Base-by-base conservation (phyloP, 2,888 invertebrate genomes). In the Agriopis marginaria region DNA sequence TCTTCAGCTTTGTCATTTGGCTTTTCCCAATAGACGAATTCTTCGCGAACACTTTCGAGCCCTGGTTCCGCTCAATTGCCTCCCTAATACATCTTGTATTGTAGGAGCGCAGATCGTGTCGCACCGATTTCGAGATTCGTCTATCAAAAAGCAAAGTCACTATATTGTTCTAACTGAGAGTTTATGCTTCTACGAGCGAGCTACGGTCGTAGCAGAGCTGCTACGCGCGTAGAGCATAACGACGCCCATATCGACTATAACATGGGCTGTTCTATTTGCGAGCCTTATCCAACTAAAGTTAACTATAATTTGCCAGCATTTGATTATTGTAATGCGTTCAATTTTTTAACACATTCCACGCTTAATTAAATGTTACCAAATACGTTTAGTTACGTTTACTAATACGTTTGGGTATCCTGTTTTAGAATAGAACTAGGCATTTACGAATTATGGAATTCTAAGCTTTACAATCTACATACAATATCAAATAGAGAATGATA, bases 161-260 rank as follows among this genome's bases (percentile, higher is more conserved):
- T 49, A 59, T 49, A 59, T 47, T 47, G 78, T 73, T 73, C 80
- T 50, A 56, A 32, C 23, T 45, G 45, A 53, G 40, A 66, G 61
- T 61, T 82, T 78, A 78, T 78, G 79, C 76, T 82, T 82, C 83
- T 83, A 84, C 84, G 79, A 76, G 71, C 75, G 75, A 72, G 73
- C 76, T 76, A 76, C 73, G 70, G 58, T 66, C 68, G 69, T 63
- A 73, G 76, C 72, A 63, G 67, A 61, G 51, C 61, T 59, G 75
- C 72, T 75, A 75, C 74, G 75, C 70, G 68, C 67, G 66, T 67
- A 67, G 63, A 68, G 64, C 63, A 61, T 72, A 73, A 73, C 69
- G 69, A 71, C 66, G 53, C 64, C 65, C 72, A 56, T 75, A 72
- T 72, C 66, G 69, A 71, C 66, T 73, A 72, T 71, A 69, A 72